Conservation (phyloP, 64 coral and sea anemone genomes). For the Porites australiensis region DNA sequence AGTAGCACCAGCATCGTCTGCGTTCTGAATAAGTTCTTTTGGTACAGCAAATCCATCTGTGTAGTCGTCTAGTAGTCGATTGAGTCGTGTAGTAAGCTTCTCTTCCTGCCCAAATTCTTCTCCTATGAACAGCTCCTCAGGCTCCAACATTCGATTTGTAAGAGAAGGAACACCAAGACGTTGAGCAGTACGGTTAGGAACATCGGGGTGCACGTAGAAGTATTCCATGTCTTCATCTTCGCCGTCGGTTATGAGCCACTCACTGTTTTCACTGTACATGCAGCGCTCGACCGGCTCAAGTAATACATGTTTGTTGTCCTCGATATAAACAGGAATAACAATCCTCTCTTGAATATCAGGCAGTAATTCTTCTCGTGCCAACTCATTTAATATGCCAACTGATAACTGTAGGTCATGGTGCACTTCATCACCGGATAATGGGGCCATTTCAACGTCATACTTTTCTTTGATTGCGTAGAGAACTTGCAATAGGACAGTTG, state of each 20-base stretch:
- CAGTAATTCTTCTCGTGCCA: conserved; percentile 23
- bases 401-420: conserved; percentile 75
- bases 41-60: conserved; percentile 72
- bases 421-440: not conserved
- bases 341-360: conserved; percentile 22
- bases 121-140: conserved; percentile 69
- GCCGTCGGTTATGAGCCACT: conserved; percentile 68
- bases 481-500: conserved; percentile 58
- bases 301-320: conserved; percentile 33
- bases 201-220: conserved; percentile 49
- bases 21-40: conserved; percentile 89
- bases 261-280: conserved; percentile 71
- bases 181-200: conserved; percentile 57
- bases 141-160: conserved; percentile 63
- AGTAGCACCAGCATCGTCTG: conserved; percentile 82
- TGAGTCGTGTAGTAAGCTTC: conserved; percentile 58
- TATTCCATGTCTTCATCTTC: conserved; percentile 34
- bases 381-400: conserved; percentile 76
- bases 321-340: conserved; percentile 64
- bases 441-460: not conserved
- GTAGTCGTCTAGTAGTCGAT: conserved; percentile 75
- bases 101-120: conserved; percentile 81
- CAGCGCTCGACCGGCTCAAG: conserved; percentile 68
- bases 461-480: conserved; percentile 66
- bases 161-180: conserved; percentile 68